Evolutionary conservation across 92 coral and sea anemone species (phyloP), one percentile per base, ranked within the genome.

Genomic region (Palythoa grandiflora): DNA sequence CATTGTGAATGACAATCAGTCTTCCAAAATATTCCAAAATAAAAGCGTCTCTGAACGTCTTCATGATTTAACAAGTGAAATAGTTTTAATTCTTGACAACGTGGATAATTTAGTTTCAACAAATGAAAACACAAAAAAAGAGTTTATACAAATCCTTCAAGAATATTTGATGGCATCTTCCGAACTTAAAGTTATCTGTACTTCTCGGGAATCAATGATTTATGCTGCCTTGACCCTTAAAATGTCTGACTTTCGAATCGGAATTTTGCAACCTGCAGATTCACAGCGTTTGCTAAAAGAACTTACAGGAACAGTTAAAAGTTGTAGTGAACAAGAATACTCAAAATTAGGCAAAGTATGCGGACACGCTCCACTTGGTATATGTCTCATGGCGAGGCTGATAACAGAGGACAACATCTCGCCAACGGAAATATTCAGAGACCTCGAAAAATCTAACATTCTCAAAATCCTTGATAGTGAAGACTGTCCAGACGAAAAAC

Each of bases 21-120:
- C 68, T 52, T 13, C 20, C 13, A 15, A 11, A 54, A 21, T 2
- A 13, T 9, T 2, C 13, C 66, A 52, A 54, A 21, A 37, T 1
- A 40, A 54, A 54, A 9, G 14, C n/a, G 36, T 54, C 16, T 35
- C 3, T 53, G 17, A n/a, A 9, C 53, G 47, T 77, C 47, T 77
- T 54, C 19, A 50, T 53, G 59, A 47, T 38, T 51, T 77, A 17
- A 77, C 19, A 2, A 21, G 6, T 7, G 51, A 77, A 10, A 52
- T 48, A 9, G 47, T 35, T 51, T 53, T 77, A 13, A 78, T 78
- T 50, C 83, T 78, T 57, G 83, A 77, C 11, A 53, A 77, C 59
- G 68, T 77, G 3, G 68, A 77, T 20, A 57, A 35, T 17, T 77
- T 77, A 59, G 16, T 77, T 19, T 39, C 78, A 4, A 54, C 61